Percentiles rank a stretch among this genome's conserved stretches.
Evolutionary conservation across 1,140 invertebrate genomes (phyloP).

Genomic region (Drosophila subobscura): DNA sequence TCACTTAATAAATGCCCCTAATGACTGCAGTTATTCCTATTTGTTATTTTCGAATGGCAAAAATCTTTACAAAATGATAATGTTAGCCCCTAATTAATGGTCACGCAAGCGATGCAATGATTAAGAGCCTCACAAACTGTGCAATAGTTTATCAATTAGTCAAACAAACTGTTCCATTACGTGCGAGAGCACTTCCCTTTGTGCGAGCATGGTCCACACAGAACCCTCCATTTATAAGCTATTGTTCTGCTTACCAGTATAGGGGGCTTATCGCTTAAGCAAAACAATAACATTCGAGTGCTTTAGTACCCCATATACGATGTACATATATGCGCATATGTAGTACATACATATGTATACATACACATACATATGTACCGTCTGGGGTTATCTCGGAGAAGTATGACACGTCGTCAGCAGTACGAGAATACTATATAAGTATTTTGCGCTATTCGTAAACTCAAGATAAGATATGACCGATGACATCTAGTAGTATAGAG

Average conservation of each 20-base stretch:
- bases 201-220: background rate
- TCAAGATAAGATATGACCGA: constrained; percentile 27
- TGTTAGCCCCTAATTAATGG: constrained; percentile 15
- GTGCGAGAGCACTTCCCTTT: too few species aligned
- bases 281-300: constrained; percentile 65
- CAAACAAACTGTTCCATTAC: constrained; percentile 4
- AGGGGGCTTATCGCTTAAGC: background rate
- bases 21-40: too few species aligned
- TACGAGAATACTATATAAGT: background rate
- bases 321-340: background rate
- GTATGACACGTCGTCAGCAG: constrained; percentile 25
- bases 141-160: constrained; percentile 20
- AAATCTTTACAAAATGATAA: background rate
- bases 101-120: constrained; percentile 30
- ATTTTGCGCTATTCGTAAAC: background rate
- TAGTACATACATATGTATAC: background rate
- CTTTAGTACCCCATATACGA: constrained; percentile 45
- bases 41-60: too few species aligned
- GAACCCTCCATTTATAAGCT: too few species aligned
- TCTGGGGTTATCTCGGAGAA: constrained; percentile 15
- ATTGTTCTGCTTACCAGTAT: background rate
- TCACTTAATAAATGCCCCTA: background rate
- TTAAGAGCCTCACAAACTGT: background rate
- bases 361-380: constrained; percentile 22
- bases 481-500: constrained; percentile 4